These are phyloP conservation scores for Lysandra bellargus DNA, from an alignment of 2,888 invertebrate genomes.

Conservation along the genomic window DNA sequence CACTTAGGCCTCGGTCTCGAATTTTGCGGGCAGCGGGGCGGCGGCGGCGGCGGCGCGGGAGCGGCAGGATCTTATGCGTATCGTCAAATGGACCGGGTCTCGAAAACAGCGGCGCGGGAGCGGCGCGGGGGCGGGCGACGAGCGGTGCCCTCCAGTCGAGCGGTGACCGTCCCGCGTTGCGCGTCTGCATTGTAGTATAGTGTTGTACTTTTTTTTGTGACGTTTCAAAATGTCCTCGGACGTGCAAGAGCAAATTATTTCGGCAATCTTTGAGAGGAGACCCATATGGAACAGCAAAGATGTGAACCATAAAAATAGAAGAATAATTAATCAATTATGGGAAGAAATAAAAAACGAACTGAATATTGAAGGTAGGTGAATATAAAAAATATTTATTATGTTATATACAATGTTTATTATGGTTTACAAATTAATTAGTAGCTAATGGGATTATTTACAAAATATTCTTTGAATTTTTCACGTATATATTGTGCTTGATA, in stretches of 20 bases:
- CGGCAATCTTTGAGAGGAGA: slow-evolving; percentile 40
- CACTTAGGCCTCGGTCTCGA: no score
- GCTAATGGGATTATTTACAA: slow-evolving; percentile 39
- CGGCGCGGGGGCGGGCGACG: no score
- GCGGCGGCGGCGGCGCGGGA: no score
- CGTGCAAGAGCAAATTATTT: slow-evolving; percentile 31
- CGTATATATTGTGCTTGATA: slow-evolving; percentile 38
- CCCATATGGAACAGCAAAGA: slow-evolving; percentile 40
- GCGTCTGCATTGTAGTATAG: no score
- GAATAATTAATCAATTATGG: slow-evolving; percentile 40
- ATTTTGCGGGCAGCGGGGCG: no score
- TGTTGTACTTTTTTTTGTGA: no score
- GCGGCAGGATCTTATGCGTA: no score
- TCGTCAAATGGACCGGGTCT: no score
- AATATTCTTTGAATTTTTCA: slow-evolving; percentile 39
- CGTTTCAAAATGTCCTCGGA: no score
- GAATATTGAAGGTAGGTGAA: slow-evolving; percentile 38
- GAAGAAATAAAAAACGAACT: slow-evolving; percentile 38
- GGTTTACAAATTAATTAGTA: slow-evolving; percentile 12
- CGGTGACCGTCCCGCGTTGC: no score
- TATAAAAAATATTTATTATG: slow-evolving; percentile 38
- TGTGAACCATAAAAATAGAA: slow-evolving; percentile 42
- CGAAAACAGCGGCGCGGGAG: no score
- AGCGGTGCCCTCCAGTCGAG: no score
- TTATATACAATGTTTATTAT: slow-evolving; percentile 25